Evolutionary conservation across 2,888 invertebrate genomes (phyloP), one percentile per base, ranked within the genome.

Genomic region (Chaetoderma sp.): DNA sequence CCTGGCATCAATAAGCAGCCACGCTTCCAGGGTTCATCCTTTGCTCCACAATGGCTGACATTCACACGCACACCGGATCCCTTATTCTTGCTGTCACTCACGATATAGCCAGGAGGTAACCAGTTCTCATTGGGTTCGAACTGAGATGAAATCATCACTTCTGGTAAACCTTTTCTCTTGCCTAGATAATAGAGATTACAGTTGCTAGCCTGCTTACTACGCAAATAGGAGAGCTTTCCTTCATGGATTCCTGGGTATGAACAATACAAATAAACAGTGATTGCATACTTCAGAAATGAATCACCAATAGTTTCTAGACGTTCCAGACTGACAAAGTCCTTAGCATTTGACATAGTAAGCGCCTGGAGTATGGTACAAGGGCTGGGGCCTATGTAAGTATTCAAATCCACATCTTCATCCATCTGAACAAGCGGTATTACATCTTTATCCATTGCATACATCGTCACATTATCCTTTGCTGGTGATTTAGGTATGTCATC

Each of bases 41-140:
- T 32, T 13, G 30, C 13, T 4, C 18, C 28, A 52, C 52, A 52
- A 8, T n/a, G 18, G 23, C 52, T 52, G 25, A 81, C 73, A 32
- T 75, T 67, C 5, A 82, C 80, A 63, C 79, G 80, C 8, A 79
- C 79, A 1, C 80, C 80, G 1, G 82, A 79, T 8, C 82, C 81
- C 56, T 80, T 76, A 30, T 79, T 73, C 47, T 74, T 86, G 13
- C 79, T 68, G 86, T 86, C 79, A 69, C 80, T 81, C 52, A 92
- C 89, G 45, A 90, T 91, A 85, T 95, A 99, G 80, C 98, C 96
- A 0, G 99, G 99, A 0, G 99, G 98, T 25, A 99, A 87, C 99
- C 99, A 99, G 88, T 98, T 98, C 86, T 99, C 98, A 83, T 97
- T 96, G 0, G 99, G 99, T 81, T 99, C 98, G 87, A 99, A 99